Percentiles rank a stretch among this genome's conserved stretches.
These are phyloP conservation scores for Callinectes sapidus DNA, from an alignment of 2,888 invertebrate species.

Conservation along the genomic window DNA sequence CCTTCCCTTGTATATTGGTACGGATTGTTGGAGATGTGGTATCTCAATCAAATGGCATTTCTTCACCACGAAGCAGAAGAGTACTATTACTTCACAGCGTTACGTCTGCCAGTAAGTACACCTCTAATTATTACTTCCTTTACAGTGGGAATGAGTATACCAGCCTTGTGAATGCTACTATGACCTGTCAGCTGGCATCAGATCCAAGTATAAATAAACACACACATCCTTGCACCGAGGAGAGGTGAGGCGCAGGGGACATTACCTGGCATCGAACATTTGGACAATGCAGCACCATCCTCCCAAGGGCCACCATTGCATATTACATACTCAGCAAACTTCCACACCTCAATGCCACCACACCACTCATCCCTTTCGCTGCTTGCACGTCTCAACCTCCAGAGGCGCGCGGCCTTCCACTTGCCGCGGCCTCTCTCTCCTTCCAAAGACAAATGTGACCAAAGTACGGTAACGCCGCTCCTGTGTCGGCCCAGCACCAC, in stretches of 20 bases:
- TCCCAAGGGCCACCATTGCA: conserved; percentile 16
- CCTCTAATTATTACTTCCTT: not conserved
- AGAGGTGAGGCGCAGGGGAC: not conserved
- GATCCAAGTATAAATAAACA: not conserved
- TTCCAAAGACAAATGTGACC: not conserved
- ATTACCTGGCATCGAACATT: not conserved
- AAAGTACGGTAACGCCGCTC: not conserved
- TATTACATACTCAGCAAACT: conserved; percentile 1
- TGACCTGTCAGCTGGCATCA: not conserved
- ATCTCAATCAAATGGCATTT: not conserved
- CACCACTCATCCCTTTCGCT: not conserved
- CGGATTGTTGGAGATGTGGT: not conserved
- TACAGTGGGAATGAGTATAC: not conserved
- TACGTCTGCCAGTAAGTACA: not conserved
- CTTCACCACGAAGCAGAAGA: not conserved
- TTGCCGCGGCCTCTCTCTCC: not conserved
- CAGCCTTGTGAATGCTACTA: not conserved
- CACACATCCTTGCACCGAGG: not conserved
- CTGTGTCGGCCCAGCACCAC: not conserved
- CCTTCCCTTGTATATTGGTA: not conserved
- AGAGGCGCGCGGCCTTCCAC: not conserved
- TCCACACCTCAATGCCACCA: conserved; percentile 7
- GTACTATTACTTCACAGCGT: not conserved
- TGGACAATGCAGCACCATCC: not conserved
- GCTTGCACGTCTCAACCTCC: not conserved